phyloP scores from a whole-genome alignment of 2,797 vertebrate genomes.

The Brachymystax lenok region DNA sequence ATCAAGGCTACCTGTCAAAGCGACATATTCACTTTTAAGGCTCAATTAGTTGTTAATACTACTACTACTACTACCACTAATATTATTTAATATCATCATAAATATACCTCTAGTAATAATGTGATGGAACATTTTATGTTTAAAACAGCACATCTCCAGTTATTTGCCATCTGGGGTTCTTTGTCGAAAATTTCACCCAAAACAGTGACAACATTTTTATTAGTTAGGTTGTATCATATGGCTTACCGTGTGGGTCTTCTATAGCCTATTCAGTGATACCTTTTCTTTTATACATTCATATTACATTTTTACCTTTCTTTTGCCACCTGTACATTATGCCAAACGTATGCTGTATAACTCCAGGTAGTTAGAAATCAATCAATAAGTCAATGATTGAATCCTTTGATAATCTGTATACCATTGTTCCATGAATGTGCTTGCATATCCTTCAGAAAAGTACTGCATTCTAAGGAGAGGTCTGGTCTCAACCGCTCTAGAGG shows the following conservation, averaged over 20 bases:
- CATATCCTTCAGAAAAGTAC: background rate
- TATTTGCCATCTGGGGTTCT: background rate
- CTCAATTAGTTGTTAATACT: background rate
- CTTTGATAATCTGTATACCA: background rate
- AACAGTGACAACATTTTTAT: background rate
- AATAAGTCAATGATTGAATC: background rate
- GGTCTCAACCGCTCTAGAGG: background rate
- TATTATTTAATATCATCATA: too few species aligned
- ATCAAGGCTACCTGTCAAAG: background rate
- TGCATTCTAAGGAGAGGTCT: background rate
- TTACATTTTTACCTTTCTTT: background rate
- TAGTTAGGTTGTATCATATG: background rate
- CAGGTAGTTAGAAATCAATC: background rate
- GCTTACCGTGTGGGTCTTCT: background rate
- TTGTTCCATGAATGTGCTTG: background rate
- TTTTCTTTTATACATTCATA: background rate
- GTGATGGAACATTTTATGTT: background rate
- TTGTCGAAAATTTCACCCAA: background rate
- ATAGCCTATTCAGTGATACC: background rate
- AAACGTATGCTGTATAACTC: background rate
- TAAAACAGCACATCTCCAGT: background rate
- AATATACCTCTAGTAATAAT: background rate
- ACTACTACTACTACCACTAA: too few species aligned
- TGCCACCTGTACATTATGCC: background rate
- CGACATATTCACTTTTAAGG: background rate